Evolutionary conservation across 2,797 vertebrate genomes (phyloP), one percentile per base, ranked within the genome.

Genomic region (Megalops cyprinoides): DNA sequence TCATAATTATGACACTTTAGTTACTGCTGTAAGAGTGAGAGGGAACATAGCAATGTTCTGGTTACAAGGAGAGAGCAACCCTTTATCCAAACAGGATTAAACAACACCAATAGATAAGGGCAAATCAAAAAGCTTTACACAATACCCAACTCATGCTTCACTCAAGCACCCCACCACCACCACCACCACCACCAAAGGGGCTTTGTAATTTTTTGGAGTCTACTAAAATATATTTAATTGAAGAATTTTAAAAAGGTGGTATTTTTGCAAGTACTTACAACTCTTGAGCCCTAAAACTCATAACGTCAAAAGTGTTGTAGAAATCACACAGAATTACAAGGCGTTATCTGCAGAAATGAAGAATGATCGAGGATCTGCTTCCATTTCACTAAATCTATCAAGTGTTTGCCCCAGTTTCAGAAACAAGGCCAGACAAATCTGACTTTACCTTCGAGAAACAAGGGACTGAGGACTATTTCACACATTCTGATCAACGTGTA

Each of bases 61-160:
- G n/a, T n/a, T n/a, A n/a, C n/a, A n/a, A n/a, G n/a, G n/a, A 81
- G 87, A 86, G 84, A 88, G 87, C 23, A 51, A 84, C 86, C 39
- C 79, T 86, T 92, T 92, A 93, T 92, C 88, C 91, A 91, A 92
- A 92, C 90, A 87, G 86, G 89, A 92, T 92, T 92, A 92, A 91
- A 92, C 84, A 87, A 90, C 90, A 93, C 92, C 90, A 93, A 91
- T 85, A 82, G 86, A 88, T 87, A 86, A 86, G 86, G 88, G 89
- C 90, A 88, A 90, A 91, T 93, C 92, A 89, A 91, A 71, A 91
- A 92, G n/a, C n/a, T n/a, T n/a, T n/a, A n/a, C n/a, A n/a, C n/a
- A n/a, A n/a, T n/a, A n/a, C n/a, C n/a, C n/a, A n/a, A n/a, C n/a
- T n/a, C n/a, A n/a, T n/a, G n/a, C n/a, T n/a, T n/a, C n/a, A n/a